phyloP scores from a whole-genome alignment of 2,113 vertebrate species.

The Meles meles region DNA sequence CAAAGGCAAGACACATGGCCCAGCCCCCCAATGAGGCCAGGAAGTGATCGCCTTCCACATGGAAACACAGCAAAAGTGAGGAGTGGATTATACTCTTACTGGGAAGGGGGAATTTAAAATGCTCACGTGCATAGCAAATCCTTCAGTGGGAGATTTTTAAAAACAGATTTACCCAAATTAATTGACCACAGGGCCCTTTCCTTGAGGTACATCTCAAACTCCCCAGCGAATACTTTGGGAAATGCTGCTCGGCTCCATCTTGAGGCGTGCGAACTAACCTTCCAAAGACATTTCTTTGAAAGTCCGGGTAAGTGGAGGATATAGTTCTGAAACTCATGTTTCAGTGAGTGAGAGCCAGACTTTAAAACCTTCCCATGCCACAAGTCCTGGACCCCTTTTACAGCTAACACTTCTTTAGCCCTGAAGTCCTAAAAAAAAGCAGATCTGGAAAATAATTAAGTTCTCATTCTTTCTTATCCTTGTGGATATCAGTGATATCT shows the following conservation, averaged over 20 bases:
- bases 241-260: neutral
- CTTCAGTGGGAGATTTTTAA: neutral
- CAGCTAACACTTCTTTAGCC: neutral
- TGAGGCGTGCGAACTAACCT: neutral
- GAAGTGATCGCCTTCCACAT: neutral
- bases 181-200: neutral
- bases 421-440: neutral
- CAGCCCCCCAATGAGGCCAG: neutral
- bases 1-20: neutral
- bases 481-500: neutral
- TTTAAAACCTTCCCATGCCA: neutral
- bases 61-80: neutral
- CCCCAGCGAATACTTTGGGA: neutral
- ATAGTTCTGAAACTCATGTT: neutral
- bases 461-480: neutral
- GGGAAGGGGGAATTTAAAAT: neutral
- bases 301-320: neutral
- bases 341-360: conserved; percentile 25
- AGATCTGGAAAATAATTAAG: neutral
- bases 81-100: neutral
- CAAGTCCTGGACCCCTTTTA: neutral
- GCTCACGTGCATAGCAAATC: neutral
- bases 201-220: neutral
- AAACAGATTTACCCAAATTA: conserved; percentile 3
- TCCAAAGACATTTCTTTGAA: neutral